These are phyloP conservation scores for Gymnorhina tibicen DNA, from an alignment of 2,113 vertebrate species.

Conservation along the genomic window DNA sequence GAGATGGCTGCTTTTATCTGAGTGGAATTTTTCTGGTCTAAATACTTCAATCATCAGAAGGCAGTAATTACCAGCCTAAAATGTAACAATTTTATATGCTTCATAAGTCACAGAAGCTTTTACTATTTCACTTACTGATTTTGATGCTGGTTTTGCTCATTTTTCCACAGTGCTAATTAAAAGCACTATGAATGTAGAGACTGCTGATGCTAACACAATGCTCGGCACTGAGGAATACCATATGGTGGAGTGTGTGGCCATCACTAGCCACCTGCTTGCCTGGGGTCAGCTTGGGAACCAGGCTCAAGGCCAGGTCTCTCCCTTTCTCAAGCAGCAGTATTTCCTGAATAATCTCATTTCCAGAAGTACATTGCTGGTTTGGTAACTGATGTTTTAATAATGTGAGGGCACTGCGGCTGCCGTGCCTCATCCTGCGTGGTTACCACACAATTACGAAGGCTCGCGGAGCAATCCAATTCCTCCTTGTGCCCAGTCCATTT, in stretches of 20 bases:
- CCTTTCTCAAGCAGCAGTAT: not conserved
- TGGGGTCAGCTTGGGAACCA: slow-evolving; percentile 13
- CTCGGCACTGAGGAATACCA: not conserved
- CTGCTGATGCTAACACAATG: not conserved
- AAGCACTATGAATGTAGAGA: not conserved
- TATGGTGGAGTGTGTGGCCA: slow-evolving; percentile 16
- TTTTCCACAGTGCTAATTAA: slow-evolving; percentile 19
- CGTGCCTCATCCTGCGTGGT: not conserved
- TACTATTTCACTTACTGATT: not conserved
- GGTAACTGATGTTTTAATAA: not conserved
- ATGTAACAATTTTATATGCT: not conserved
- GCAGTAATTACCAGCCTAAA: not conserved
- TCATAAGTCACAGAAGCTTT: not conserved
- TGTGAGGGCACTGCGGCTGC: not conserved
- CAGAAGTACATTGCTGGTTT: not conserved
- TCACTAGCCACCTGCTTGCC: not conserved
- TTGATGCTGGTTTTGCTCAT: not conserved
- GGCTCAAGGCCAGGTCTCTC: not conserved
- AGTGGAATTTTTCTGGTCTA: not conserved
- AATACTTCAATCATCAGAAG: not conserved
- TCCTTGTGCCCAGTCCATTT: not conserved
- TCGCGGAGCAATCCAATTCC: not conserved
- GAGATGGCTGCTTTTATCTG: not conserved
- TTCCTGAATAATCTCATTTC: slow-evolving; percentile 1
- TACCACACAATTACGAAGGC: not conserved